Conservation (phyloP, 2,888 invertebrate genomes). For the Synergus japonicus region DNA sequence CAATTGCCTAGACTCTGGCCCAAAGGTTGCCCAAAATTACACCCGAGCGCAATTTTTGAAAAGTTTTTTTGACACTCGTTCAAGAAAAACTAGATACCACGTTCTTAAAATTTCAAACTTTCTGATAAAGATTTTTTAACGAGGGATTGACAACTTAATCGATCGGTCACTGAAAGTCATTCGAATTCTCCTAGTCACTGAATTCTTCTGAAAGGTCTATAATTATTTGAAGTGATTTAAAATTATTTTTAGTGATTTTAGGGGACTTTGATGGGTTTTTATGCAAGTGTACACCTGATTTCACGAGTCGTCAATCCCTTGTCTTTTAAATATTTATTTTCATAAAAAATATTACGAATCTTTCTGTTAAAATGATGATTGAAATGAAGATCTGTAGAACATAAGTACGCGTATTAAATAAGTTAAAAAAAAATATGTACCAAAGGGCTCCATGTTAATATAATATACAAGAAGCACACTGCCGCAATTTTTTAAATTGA, state of each 20-base stretch:
- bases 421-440: background rate
- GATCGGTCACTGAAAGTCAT: too few relatives aligned
- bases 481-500: slow-evolving; percentile 72
- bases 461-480: slow-evolving; percentile 67
- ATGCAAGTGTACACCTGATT: too few relatives aligned
- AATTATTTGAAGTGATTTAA: too few relatives aligned
- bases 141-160: too few relatives aligned
- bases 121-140: background rate
- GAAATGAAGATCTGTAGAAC: background rate
- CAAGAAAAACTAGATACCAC: background rate
- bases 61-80: background rate
- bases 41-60: background rate
- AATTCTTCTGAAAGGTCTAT: too few relatives aligned
- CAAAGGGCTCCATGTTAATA: slow-evolving; percentile 27
- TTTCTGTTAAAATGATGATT: background rate
- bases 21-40: background rate
- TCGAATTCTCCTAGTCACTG: too few relatives aligned
- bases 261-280: too few relatives aligned
- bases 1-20: slow-evolving; percentile 3
- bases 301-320: too few relatives aligned
- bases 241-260: too few relatives aligned
- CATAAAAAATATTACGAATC: background rate
- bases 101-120: background rate
- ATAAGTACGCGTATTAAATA: background rate
- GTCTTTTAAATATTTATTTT: background rate